Conservation (phyloP, 2,797 vertebrate species). For the Arremon brunneinucha region DNA sequence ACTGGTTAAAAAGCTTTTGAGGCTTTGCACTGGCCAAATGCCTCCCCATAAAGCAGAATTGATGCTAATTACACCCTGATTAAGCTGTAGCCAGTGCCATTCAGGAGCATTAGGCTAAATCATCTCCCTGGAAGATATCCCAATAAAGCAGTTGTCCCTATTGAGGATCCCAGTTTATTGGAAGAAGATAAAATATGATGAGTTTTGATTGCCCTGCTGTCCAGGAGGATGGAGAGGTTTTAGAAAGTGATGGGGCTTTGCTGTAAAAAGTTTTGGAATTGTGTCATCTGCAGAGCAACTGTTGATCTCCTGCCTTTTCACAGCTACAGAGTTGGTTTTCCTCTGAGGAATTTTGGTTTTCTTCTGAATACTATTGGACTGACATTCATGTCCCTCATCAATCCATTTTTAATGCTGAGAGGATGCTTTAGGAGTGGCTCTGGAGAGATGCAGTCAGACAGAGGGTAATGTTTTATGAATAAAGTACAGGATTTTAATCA, state of each 20-base stretch:
- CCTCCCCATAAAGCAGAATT: conserved; percentile 46
- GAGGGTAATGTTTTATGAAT: neutral
- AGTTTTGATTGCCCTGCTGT: neutral
- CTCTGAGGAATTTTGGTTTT: neutral
- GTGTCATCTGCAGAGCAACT: neutral
- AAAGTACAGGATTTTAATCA: neutral
- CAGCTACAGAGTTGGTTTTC: neutral
- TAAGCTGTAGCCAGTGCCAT: conserved; percentile 13
- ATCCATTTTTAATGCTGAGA: neutral
- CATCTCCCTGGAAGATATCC: conserved; percentile 51
- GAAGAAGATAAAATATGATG: neutral
- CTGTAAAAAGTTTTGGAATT: neutral
- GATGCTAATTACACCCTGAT: conserved; percentile 60
- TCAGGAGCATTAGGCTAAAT: conserved; percentile 53
- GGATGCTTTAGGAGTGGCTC: neutral
- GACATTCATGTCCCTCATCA: neutral
- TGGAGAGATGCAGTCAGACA: neutral
- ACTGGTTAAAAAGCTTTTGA: conserved; percentile 33
- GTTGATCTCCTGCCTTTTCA: neutral
- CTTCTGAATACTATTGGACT: neutral
- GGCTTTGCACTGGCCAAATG: conserved; percentile 33
- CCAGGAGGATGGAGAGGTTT: neutral
- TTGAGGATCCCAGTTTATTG: neutral
- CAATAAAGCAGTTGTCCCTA: conserved; percentile 40
- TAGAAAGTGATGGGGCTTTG: neutral